These are phyloP conservation scores for Drosophila sproati DNA, from an alignment of 1,140 invertebrate species.

Conservation along the genomic window DNA sequence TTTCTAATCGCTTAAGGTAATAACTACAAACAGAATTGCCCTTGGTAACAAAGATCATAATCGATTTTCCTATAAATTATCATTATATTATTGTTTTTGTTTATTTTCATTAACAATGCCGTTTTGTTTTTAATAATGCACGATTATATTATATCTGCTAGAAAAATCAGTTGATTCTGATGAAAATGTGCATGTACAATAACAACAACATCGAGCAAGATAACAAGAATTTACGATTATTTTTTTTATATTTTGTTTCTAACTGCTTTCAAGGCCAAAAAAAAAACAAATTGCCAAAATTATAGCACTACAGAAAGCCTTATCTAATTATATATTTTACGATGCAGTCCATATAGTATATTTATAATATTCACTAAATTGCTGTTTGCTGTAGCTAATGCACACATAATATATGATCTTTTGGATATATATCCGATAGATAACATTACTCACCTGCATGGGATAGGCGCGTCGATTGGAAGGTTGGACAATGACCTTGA, in stretches of 20 bases:
- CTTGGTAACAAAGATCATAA: too few relatives aligned
- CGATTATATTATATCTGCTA: conserved; percentile 39
- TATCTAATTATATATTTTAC: conserved; percentile 60
- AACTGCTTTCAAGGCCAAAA: conserved; percentile 58
- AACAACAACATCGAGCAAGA: conserved; percentile 20
- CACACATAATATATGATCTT: background rate
- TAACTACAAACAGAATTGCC: background rate
- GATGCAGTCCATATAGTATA: conserved; percentile 50
- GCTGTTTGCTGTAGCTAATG: conserved; percentile 16
- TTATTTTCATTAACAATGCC: background rate
- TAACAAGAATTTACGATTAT: conserved; percentile 38
- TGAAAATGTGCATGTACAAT: background rate
- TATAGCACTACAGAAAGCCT: conserved; percentile 42
- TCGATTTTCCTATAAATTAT: background rate
- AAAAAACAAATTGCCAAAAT: conserved; percentile 64
- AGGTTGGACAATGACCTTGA: conserved; percentile 98
- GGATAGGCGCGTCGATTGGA: conserved; percentile 98
- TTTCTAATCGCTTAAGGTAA: background rate
- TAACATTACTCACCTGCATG: conserved; percentile 89
- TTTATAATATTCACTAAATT: conserved; percentile 5
- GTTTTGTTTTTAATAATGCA: background rate
- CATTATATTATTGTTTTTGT: conserved; percentile 33
- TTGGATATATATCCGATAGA: background rate
- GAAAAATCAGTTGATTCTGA: conserved; percentile 31
- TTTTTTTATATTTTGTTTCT: conserved; percentile 28